Evolutionary conservation across 2,113 vertebrate genomes (phyloP), one percentile per base, ranked within the genome.

Genomic region (Crypturellus undulatus): DNA sequence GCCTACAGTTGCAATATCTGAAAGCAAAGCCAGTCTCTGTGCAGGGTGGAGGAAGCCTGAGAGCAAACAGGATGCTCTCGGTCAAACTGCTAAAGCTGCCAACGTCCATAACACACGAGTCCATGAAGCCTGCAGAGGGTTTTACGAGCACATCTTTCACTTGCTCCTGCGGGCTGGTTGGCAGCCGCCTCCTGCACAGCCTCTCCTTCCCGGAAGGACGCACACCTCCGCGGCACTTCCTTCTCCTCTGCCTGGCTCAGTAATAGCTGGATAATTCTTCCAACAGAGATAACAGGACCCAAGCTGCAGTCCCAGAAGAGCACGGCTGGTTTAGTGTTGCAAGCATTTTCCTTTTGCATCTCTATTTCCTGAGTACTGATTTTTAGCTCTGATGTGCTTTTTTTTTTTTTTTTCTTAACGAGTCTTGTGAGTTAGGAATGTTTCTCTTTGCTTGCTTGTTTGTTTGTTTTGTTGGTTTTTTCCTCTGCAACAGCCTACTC

Each of bases 401-500:
- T 30, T 19, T 7, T 22, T 2, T 80, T 85, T 47, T 22, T 7
- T 85, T 75, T n/a, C n/a, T n/a, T 5, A 70, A 78, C 32, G 60
- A 80, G 10, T 14, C 93, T 82, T 75, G n/a, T 2, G 26, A 79
- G 26, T 90, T 60, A 64, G 51, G 54, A 82, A 65, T 87, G 62
- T 68, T 93, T 85, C 12, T 12, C 12, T 47, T 47, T 20, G 43
- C 15, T 43, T 43, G 43, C 15, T n/a, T n/a, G n/a, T n/a, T 43
- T 43, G 43, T 47, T 47, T 47, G 19, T 19, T 20, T 47, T 47
- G 19, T 19, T 47, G 19, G 20, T 8, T 47, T 49, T 49, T 49
- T 5, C 49, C 65, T 18, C 90, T 43, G 89, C 96, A 88, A 93
- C 52, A 71, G 91, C 75, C 82, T 80, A n/a, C 16, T n/a, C 88